Evolutionary conservation across 2,797 vertebrate species (phyloP), one percentile per base, ranked within the genome.

Genomic region (Rhinogobio ventralis): DNA sequence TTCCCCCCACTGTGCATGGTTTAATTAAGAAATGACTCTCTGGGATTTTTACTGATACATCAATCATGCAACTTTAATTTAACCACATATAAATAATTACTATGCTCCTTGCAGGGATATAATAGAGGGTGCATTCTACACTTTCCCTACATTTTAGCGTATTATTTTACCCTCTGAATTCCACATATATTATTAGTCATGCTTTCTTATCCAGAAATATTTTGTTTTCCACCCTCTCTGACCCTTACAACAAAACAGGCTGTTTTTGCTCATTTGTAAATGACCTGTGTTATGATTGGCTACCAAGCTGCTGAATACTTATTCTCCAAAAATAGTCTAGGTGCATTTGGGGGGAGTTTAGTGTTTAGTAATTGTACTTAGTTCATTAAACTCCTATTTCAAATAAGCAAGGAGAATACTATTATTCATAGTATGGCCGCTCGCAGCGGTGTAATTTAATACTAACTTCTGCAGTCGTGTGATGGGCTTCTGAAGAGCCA

Each of bases 381-480:
- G 45, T 9, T 25, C 39, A 7, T 25, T 46, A 9, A 71, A 4
- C 20, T 4, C 39, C 25, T 72, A 72, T 49, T 72, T 72, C 14
- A 49, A 53, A 73, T 13, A 23, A 33, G 72, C 17, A 33, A 53
- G 46, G 5, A 62, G 25, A 49, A 51, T 45, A 15, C 7, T 1
- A 28, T 72, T 28, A 1, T 49, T 49, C 11, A 30, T 23, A 53
- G 51, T 20, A 8, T 20, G 19, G 19, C 7, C 3, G 7, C 55
- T 25, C 7, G 10, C 30, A 57, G 30, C 4, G 2, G 3, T 76
- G n/a, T 49, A 7, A 30, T 46, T 84, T 55, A n/a, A 7, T 60
- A 80, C 84, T 33, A 33, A 85, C 85, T 14, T 82, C 36, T 72
- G 82, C 53, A 88, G 66, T 77, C 60, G 85, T 14, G 75, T 9